Evolutionary conservation across 2,888 invertebrate species (phyloP).

Genomic region (Chironomus tentans): DNA sequence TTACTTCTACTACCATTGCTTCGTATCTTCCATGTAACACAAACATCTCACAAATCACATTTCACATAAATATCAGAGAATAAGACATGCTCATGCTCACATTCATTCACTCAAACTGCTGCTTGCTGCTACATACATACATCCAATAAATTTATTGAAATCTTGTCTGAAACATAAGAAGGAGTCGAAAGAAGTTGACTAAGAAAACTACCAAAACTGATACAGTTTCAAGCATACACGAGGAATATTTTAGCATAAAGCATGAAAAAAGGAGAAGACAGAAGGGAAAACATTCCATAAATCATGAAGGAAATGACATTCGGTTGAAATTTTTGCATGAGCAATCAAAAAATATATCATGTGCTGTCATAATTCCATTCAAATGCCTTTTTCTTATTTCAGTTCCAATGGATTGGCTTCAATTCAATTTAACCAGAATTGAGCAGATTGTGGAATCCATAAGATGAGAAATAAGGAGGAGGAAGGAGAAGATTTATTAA

Average conservation of each 20-base stretch:
- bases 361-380: constrained; percentile 14
- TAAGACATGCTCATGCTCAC: no score
- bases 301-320: constrained; percentile 11
- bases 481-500: constrained; percentile 14
- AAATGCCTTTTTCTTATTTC: not conserved
- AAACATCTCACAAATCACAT: no score
- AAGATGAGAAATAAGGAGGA: not conserved
- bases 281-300: constrained; percentile 4
- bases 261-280: not conserved
- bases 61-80: no score
- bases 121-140: no score
- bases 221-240: not conserved
- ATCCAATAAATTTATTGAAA: no score
- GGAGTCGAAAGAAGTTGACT: no score
- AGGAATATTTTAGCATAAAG: not conserved
- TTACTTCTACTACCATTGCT: not conserved
- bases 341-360: constrained; percentile 5
- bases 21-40: not conserved
- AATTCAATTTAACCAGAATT: not conserved
- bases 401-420: constrained; percentile 9
- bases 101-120: no score
- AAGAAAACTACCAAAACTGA: no score
- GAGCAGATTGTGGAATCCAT: not conserved
- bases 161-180: not conserved
- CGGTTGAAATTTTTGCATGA: constrained; percentile 16